Conservation (phyloP, 2,797 vertebrate species). For the Benthosema pterotum region DNA sequence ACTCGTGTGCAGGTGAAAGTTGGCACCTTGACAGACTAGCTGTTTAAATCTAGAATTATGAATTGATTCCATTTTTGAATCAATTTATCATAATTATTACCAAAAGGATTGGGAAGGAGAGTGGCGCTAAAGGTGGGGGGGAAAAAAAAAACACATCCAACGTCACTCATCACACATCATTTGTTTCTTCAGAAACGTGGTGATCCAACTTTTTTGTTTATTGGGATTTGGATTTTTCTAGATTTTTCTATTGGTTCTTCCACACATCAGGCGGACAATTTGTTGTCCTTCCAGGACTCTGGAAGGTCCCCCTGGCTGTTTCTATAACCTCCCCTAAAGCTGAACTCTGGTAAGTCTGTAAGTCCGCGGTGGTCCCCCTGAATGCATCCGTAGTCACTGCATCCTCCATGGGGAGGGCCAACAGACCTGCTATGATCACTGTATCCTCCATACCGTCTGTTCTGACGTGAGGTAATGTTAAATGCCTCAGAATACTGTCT, state of each 20-base stretch:
- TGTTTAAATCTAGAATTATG: too few species aligned
- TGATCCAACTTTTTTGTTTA: conserved; percentile 54
- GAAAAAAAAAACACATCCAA: too few species aligned
- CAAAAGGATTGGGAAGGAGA: too few species aligned
- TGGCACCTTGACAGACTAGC: too few species aligned
- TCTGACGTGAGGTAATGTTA: conserved; percentile 89
- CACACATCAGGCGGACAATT: too few species aligned
- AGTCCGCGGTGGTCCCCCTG: conserved; percentile 91
- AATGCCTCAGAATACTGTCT: conserved; percentile 95
- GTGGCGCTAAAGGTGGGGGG: too few species aligned
- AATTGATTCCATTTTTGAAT: too few species aligned
- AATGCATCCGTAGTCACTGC: conserved; percentile 84
- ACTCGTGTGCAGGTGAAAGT: too few species aligned
- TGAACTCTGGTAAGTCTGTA: conserved; percentile 86
- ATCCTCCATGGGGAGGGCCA: conserved; percentile 70
- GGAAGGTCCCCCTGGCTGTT: conserved; percentile 89
- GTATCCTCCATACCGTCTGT: conserved; percentile 88
- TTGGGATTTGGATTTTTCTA: conserved; percentile 76
- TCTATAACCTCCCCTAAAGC: too few species aligned
- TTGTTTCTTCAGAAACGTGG: too few species aligned
- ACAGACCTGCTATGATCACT: conserved; percentile 81
- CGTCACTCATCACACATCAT: too few species aligned
- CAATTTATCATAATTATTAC: too few species aligned
- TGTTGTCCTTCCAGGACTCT: conserved; percentile 65
- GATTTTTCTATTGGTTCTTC: conserved; percentile 58